Evolutionary conservation across 2,888 invertebrate species (phyloP).

Genomic region (Bugulina stolonifera): DNA sequence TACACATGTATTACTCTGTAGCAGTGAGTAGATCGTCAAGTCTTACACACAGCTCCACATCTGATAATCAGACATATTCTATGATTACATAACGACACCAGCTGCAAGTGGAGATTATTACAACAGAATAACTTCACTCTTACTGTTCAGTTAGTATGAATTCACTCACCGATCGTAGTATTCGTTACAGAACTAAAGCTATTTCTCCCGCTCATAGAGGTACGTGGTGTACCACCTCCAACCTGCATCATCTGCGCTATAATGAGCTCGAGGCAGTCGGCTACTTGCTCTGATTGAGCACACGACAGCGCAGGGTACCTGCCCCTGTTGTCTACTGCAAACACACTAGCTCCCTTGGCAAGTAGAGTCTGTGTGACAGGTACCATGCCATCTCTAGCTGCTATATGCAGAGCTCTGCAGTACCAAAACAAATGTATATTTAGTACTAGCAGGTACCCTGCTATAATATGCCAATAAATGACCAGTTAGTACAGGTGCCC

Average conservation of each 20-base stretch:
- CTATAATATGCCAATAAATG: no score
- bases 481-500: no score
- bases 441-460: no score
- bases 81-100: no score
- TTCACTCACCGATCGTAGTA: slow-evolving; percentile 8
- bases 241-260: slow-evolving; percentile 49
- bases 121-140: no score
- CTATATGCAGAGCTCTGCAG: slow-evolving; percentile 60
- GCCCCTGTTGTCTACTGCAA: slow-evolving; percentile 59
- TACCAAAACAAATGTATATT: no score
- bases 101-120: no score
- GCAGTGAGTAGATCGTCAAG: slow-evolving; percentile 8
- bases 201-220: slow-evolving; percentile 2
- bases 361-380: slow-evolving; percentile 60
- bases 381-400: slow-evolving; percentile 61
- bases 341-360: slow-evolving; percentile 59
- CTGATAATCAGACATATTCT: not conserved
- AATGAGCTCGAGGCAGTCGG: slow-evolving; percentile 62
- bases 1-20: not conserved
- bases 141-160: no score
- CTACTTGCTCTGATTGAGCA: slow-evolving; percentile 61
- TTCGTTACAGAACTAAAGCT: not conserved
- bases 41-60: slow-evolving; percentile 21
- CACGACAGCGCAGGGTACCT: slow-evolving; percentile 63
- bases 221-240: not conserved